These are phyloP conservation scores for Portunus trituberculatus DNA, from an alignment of 1,140 invertebrate genomes.

Conservation along the genomic window DNA sequence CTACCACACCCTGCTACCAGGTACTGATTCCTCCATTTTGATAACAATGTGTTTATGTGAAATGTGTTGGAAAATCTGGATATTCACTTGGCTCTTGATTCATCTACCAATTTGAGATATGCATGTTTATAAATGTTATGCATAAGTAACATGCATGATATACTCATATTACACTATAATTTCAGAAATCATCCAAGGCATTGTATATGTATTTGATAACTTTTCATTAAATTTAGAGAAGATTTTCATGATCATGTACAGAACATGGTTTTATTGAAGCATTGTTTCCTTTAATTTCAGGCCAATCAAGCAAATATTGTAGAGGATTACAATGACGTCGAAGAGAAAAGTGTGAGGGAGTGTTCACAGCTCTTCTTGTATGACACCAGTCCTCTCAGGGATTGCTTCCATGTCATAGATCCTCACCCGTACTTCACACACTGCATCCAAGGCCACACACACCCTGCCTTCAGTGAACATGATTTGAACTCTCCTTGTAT, in stretches of 20 bases:
- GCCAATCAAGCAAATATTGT: conserved; percentile 38
- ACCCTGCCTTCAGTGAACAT: conserved; percentile 30
- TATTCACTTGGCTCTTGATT: not conserved
- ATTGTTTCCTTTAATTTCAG: not conserved
- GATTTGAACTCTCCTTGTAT: conserved; percentile 23
- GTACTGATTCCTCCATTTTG: not conserved
- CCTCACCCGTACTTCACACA: conserved; percentile 56
- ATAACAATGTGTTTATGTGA: not conserved
- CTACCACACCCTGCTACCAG: conserved; percentile 60
- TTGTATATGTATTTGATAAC: too few species aligned
- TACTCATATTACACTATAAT: too few species aligned
- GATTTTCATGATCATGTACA: too few species aligned
- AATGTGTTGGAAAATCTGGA: too few species aligned
- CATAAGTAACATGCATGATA: not conserved
- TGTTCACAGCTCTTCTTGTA: conserved; percentile 42
- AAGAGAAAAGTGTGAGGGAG: not conserved
- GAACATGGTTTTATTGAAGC: too few species aligned
- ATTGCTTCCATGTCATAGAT: conserved; percentile 51
- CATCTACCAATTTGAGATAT: not conserved
- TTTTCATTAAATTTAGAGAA: too few species aligned
- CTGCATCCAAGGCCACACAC: conserved; percentile 46
- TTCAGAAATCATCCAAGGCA: too few species aligned
- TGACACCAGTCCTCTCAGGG: conserved; percentile 15
- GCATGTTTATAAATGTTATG: not conserved
- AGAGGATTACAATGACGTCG: not conserved